A percentile compares a stretch with the other conserved stretches of the same genome.
phyloP scores from a whole-genome alignment of 2,888 invertebrate genomes.

The Lasioglossum morio region DNA sequence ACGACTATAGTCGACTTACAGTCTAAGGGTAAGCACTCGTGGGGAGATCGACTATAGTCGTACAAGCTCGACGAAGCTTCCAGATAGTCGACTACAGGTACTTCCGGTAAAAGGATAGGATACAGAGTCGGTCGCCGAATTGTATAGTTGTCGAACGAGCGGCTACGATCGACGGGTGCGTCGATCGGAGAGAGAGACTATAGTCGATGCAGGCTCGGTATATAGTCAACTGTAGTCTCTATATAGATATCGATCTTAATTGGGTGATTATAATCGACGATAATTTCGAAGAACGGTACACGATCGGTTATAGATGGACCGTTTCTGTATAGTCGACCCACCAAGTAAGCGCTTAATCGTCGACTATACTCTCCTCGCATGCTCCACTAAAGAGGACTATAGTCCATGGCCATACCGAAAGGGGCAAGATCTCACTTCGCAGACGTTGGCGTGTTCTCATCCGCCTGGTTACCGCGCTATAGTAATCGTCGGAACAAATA shows the following conservation, averaged over 20 bases:
- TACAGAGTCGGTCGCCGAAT: background rate
- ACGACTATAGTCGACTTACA: constrained; percentile 30
- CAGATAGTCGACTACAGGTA: constrained; percentile 5
- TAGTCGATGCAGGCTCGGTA: background rate
- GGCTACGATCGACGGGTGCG: background rate
- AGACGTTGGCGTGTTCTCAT: constrained; percentile 28
- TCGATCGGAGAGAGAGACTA: background rate
- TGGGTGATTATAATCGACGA: constrained; percentile 21
- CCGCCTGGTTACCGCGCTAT: constrained; percentile 33
- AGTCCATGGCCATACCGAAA: constrained; percentile 46
- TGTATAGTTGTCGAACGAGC: background rate
- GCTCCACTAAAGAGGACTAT: constrained; percentile 25
- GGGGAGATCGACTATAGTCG: constrained; percentile 15
- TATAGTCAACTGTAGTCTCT: constrained; percentile 12
- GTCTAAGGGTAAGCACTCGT: background rate
- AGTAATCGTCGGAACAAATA: constrained; percentile 5
- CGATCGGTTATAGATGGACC: constrained; percentile 5
- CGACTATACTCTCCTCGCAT: constrained; percentile 26
- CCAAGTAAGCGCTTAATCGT: background rate
- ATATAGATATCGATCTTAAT: background rate
- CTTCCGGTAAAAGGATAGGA: background rate
- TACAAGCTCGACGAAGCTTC: constrained; percentile 8
- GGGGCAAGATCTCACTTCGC: constrained; percentile 61
- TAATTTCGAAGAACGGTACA: background rate
- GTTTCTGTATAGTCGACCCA: background rate